phyloP scores from a whole-genome alignment of 2,797 vertebrate species.

The Pteropus rufus region DNA sequence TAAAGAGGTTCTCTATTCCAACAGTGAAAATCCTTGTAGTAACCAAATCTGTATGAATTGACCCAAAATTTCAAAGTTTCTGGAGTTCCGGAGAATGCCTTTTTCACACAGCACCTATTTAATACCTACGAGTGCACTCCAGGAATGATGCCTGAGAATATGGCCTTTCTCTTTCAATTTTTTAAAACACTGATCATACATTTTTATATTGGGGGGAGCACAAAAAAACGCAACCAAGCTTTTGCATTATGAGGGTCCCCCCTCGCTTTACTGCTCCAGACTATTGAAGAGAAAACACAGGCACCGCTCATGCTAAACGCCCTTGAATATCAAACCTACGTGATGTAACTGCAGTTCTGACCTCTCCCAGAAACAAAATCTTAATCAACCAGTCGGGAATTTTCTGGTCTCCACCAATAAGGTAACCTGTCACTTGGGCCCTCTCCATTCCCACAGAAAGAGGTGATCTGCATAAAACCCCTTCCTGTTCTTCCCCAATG shows the following conservation, averaged over 20 bases:
- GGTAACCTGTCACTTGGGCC: neutral
- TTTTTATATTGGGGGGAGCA: neutral
- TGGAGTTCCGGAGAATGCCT: neutral
- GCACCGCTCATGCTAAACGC: neutral
- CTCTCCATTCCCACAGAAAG: neutral
- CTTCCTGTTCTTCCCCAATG: neutral
- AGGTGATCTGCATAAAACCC: neutral
- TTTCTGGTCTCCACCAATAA: neutral
- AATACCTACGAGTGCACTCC: neutral
- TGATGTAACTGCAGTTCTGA: neutral
- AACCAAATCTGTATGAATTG: neutral
- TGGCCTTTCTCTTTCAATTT: neutral
- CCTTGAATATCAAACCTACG: neutral
- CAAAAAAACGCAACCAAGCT: neutral
- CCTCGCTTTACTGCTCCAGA: neutral
- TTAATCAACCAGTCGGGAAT: neutral
- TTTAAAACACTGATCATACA: neutral
- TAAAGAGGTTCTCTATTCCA: neutral
- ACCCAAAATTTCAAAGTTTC: constrained; percentile 5
- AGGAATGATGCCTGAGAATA: neutral
- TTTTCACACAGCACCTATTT: neutral
- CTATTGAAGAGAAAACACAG: neutral
- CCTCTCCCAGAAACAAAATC: neutral
- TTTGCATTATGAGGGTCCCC: neutral
- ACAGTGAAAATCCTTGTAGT: neutral